phyloP scores from a whole-genome alignment of 2,888 invertebrate genomes.

The Apoderus coryli region DNA sequence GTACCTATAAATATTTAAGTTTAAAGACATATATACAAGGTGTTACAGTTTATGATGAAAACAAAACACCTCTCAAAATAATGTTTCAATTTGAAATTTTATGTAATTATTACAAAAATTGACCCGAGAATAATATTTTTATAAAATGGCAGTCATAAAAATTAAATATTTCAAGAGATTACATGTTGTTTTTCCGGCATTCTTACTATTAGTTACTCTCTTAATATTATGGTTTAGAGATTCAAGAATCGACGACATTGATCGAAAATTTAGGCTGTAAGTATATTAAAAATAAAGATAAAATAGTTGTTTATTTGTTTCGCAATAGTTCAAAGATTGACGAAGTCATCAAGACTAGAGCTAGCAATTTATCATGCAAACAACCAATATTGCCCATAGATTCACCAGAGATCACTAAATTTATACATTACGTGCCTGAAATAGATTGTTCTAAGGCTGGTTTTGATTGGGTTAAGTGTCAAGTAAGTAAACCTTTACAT shows the following conservation, averaged over 20 bases:
- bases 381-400: slow-evolving; percentile 50
- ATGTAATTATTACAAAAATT: too few relatives aligned
- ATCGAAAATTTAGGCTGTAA: slow-evolving; percentile 26
- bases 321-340: slow-evolving; percentile 33
- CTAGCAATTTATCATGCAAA: slow-evolving; percentile 41
- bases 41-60: too few relatives aligned
- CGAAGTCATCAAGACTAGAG: slow-evolving; percentile 32
- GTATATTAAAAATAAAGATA: too few relatives aligned
- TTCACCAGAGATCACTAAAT: slow-evolving; percentile 59
- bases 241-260: slow-evolving; percentile 18
- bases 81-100: too few relatives aligned
- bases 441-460: slow-evolving; percentile 47
- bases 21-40: too few relatives aligned
- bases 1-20: too few relatives aligned
- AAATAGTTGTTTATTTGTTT: too few relatives aligned
- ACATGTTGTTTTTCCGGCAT: too few relatives aligned
- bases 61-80: too few relatives aligned
- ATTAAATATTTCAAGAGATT: too few relatives aligned
- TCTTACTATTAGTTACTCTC: background rate
- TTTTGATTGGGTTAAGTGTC: slow-evolving; percentile 64
- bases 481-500: slow-evolving; percentile 36
- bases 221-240: slow-evolving; percentile 15
- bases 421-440: slow-evolving; percentile 45
- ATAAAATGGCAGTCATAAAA: too few relatives aligned
- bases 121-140: too few relatives aligned